These are phyloP conservation scores for Heliothis subflexa DNA, from an alignment of 1,140 invertebrate genomes.

Conservation along the genomic window DNA sequence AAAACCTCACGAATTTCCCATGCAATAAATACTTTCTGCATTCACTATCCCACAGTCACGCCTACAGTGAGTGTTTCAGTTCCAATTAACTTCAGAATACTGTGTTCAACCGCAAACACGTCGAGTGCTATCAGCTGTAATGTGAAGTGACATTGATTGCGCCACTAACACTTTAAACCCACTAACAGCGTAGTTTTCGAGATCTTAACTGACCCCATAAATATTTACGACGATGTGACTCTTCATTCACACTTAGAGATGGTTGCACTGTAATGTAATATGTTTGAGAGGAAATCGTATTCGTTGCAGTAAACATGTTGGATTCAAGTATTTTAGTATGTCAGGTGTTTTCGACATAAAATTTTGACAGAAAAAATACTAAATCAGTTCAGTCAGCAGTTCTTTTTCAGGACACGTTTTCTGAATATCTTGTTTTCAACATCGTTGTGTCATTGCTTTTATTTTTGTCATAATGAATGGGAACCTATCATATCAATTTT, in stretches of 20 bases:
- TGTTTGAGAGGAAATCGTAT: no score
- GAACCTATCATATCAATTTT: background rate
- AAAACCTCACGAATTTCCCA: background rate
- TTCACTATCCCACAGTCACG: background rate
- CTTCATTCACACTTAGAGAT: background rate
- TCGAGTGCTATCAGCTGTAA: constrained; percentile 4
- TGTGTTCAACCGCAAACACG: background rate
- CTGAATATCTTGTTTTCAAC: background rate
- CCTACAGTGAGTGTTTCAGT: background rate
- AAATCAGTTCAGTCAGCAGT: no score
- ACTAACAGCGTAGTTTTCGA: constrained; percentile 13
- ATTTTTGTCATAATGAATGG: background rate
- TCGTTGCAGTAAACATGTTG: no score
- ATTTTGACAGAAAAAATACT: no score
- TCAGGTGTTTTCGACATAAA: no score
- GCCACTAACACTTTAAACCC: background rate
- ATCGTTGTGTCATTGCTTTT: no score
- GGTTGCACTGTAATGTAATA: no score
- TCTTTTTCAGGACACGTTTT: background rate
- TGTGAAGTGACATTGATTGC: constrained; percentile 24
- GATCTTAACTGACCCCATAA: constrained; percentile 24
- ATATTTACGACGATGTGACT: background rate
- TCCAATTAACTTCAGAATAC: constrained; percentile 22
- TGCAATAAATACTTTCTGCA: background rate
- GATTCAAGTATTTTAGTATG: no score